phyloP scores from a whole-genome alignment of 2,113 vertebrate species.

The Plecturocebus donacophilus region DNA sequence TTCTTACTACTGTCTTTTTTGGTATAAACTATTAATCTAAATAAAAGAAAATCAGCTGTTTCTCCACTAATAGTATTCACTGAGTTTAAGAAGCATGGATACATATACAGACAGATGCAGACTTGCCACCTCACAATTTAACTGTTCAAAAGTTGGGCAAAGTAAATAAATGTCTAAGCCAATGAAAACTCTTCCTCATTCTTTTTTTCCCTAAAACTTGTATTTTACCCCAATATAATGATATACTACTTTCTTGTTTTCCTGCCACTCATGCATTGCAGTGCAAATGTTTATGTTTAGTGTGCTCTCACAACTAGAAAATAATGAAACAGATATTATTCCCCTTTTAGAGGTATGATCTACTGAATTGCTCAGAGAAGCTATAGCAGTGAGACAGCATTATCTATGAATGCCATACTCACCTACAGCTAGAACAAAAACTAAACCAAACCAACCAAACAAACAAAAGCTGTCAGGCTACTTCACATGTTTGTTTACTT shows the following conservation, averaged over 20 bases:
- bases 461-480: neutral
- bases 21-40: neutral
- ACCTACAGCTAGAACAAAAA: neutral
- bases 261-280: neutral
- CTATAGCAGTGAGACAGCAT: neutral
- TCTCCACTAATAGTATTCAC: neutral
- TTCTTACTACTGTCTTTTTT: conserved; percentile 30
- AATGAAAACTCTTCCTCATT: neutral
- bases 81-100: neutral
- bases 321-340: neutral
- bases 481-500: neutral
- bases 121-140: neutral
- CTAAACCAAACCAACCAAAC: neutral
- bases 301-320: neutral
- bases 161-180: neutral
- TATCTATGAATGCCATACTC: neutral
- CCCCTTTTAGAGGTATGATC: neutral
- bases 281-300: neutral
- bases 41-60: neutral
- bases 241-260: neutral
- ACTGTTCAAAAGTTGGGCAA: neutral
- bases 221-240: neutral
- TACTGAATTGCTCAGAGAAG: neutral
- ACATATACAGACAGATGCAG: neutral
- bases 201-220: neutral